These are phyloP conservation scores for Nephrocerus scutellatus DNA, from an alignment of 2,888 invertebrate genomes.

Conservation along the genomic window DNA sequence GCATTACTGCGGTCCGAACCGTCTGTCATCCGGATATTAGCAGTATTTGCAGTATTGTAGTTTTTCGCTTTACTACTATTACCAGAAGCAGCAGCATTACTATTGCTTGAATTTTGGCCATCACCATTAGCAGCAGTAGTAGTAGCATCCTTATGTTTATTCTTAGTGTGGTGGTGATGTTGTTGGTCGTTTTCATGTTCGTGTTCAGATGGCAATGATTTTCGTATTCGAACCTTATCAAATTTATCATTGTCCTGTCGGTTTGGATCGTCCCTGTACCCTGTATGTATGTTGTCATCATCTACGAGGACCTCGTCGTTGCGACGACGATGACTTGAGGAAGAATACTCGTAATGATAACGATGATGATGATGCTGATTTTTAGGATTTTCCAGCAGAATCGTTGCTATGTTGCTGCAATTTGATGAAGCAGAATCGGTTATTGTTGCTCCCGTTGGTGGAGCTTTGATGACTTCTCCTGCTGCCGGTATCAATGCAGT, in stretches of 20 bases:
- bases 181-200: conserved; percentile 17
- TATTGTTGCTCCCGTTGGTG: conserved; percentile 16
- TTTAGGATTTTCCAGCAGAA: too few relatives aligned
- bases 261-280: conserved; percentile 6
- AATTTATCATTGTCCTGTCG: conserved; percentile 30
- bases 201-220: conserved; percentile 33
- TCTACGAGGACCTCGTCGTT: conserved; percentile 12
- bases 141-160: too few relatives aligned
- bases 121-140: conserved; percentile 20
- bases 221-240: conserved; percentile 39
- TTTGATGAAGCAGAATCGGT: conserved; percentile 21
- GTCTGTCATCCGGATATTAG: too few relatives aligned
- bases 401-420: conserved; percentile 21
- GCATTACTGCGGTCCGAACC: conserved; percentile 16
- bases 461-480: neutral
- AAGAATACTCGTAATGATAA: neutral
- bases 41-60: conserved; percentile 7
- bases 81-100: conserved; percentile 3
- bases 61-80: conserved; percentile 1
- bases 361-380: conserved; percentile 16
- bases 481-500: neutral
- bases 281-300: conserved; percentile 19
- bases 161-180: conserved; percentile 13
- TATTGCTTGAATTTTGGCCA: conserved; percentile 14
- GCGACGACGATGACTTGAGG: conserved; percentile 6